A percentile compares a stretch with the other conserved stretches of the same genome.
phyloP scores from a whole-genome alignment of 2,797 vertebrate genomes.

The Anguilla marmorata region DNA sequence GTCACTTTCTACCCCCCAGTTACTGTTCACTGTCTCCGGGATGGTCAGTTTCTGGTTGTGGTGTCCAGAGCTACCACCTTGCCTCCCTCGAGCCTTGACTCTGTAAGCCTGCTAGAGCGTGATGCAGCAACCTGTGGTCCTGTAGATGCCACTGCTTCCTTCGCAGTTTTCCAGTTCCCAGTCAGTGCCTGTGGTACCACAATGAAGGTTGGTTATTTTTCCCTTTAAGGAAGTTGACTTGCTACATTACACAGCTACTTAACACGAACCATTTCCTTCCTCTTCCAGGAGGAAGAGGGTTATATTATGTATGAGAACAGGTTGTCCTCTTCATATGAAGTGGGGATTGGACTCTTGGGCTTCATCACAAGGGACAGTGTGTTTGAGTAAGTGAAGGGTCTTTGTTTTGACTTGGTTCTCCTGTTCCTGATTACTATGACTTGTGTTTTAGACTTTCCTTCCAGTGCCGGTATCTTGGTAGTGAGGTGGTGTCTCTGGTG shows the following conservation, averaged over 20 bases:
- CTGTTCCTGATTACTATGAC: not conserved
- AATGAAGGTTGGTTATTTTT: constrained; percentile 15
- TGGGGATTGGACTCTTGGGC: constrained; percentile 66
- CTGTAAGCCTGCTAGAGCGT: not conserved
- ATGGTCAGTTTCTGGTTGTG: constrained; percentile 66
- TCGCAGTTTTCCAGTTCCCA: constrained; percentile 26
- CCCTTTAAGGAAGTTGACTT: not conserved
- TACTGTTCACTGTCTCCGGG: constrained; percentile 71
- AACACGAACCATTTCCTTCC: no score
- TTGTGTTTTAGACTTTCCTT: constrained; percentile 63
- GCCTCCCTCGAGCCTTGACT: constrained; percentile 40
- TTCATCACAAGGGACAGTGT: constrained; percentile 72
- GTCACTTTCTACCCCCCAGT: constrained; percentile 47
- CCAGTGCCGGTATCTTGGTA: constrained; percentile 67
- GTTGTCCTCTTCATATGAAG: constrained; percentile 69
- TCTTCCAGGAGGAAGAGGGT: constrained; percentile 59
- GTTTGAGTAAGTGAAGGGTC: constrained; percentile 66
- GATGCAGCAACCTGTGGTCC: constrained; percentile 2
- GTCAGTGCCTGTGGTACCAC: constrained; percentile 26
- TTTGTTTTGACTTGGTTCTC: not conserved
- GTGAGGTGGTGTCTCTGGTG: constrained; percentile 58
- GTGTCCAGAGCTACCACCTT: constrained; percentile 63
- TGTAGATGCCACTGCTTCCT: not conserved
- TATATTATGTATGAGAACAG: constrained; percentile 72
- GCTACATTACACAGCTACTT: no score